Evolutionary conservation across 2,797 vertebrate species (phyloP), one percentile per base, ranked within the genome.

Genomic region (Manis javanica): DNA sequence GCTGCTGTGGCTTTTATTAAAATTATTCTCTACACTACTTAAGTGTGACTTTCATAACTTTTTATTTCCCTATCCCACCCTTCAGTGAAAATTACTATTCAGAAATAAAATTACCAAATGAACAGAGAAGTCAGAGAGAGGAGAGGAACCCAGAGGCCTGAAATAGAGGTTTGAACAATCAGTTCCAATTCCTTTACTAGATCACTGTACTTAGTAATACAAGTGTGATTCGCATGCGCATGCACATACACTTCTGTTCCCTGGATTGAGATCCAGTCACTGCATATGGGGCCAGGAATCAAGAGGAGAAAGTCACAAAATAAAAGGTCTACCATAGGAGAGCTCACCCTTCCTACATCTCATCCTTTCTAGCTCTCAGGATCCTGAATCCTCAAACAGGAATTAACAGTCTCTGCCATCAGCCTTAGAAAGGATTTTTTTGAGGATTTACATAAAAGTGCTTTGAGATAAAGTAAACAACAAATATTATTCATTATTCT

Each of bases 51-150:
- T 91, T 93, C 64, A 63, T 68, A 79, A 74, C 61, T 81, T 93
- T 90, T 92, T 77, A 68, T 66, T 90, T 92, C 71, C 55, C 49
- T 92, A 39, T 53, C 16, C 42, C 57, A 83, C 21, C 26, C 46
- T 91, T 96, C 71, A 74, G 69, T 75, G 59, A 94, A 93, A 96
- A 94, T 91, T 85, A 75, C 55, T 84, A 64, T 82, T 91, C 64
- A 87, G 89, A 90, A 92, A 90, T 46, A 92, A 97, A 98, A 93
- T 82, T 66, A 86, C 34, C 91, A 90, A 71, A 63, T 61, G 89
- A 81, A 85, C 90, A 90, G 59, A 96, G n/a, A 69, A 63, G 72
- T 34, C 1, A 86, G 34, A 69, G n/a, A 74, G 29, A 63, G n/a
- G 15, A 92, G 29, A 61, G n/a, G 21, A 91, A 82, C 24, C 39